These are phyloP conservation scores for Noctua fimbriata DNA, from an alignment of 2,888 invertebrate species.

Conservation along the genomic window DNA sequence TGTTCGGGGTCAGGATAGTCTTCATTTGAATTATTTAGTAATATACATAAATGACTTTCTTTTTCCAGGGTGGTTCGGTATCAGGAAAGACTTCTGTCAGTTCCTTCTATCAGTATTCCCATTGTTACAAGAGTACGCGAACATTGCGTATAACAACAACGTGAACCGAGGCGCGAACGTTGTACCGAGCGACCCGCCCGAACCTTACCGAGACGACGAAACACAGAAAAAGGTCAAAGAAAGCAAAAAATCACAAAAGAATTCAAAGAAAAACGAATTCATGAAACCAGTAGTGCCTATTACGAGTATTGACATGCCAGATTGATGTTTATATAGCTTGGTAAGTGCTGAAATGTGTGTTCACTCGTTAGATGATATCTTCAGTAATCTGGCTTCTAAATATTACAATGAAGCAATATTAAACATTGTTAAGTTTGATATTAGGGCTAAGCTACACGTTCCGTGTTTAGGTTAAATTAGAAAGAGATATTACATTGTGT, in stretches of 20 bases:
- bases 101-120: constrained; percentile 98
- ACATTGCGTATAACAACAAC: constrained; percentile 97
- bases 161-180: constrained; percentile 78
- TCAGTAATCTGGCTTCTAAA: constrained; percentile 74
- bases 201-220: constrained; percentile 87
- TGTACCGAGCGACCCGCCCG: constrained; percentile 82
- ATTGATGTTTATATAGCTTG: constrained; percentile 89
- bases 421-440: constrained; percentile 86
- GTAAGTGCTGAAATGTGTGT: constrained; percentile 80
- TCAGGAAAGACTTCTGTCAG: constrained; percentile 99
- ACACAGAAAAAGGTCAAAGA: constrained; percentile 88
- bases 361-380: constrained; percentile 77
- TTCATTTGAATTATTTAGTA: not conserved
- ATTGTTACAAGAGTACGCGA: constrained; percentile 98
- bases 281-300: constrained; percentile 97
- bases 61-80: constrained; percentile 98
- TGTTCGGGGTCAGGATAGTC: too few species aligned
- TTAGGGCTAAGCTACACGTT: constrained; percentile 75
- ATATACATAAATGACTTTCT: not conserved
- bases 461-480: constrained; percentile 69
- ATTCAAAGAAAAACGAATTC: constrained; percentile 94
- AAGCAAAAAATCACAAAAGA: constrained; percentile 92
- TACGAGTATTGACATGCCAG: constrained; percentile 97
- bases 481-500: constrained; percentile 65
- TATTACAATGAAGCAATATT: constrained; percentile 81